A percentile compares a stretch with the other conserved stretches of the same genome.
Conservation (phyloP, 2,797 vertebrate species). For the Falco rusticolus region DNA sequence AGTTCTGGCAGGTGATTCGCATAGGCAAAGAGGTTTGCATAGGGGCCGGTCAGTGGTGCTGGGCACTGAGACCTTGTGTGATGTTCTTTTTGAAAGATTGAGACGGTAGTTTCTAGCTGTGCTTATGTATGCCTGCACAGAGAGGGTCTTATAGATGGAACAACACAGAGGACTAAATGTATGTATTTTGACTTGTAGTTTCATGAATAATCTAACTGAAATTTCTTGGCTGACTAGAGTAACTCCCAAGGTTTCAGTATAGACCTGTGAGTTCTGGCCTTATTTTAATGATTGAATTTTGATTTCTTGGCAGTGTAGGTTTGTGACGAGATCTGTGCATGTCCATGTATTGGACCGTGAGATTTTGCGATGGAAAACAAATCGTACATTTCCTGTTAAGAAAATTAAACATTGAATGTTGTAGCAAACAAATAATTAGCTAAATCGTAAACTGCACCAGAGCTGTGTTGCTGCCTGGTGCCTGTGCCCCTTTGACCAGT, state of each 20-base stretch:
- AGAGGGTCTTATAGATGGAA: background rate
- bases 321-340: background rate
- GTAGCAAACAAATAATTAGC: background rate
- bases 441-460: background rate
- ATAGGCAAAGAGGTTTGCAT: background rate
- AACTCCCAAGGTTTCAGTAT: background rate
- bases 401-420: background rate
- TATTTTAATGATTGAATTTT: background rate
- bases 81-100: slow-evolving; percentile 18
- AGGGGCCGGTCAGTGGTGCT: background rate
- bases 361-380: background rate
- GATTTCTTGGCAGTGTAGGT: background rate
- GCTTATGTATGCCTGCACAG: background rate
- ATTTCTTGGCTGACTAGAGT: background rate
- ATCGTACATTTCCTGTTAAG: background rate
- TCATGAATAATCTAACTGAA: background rate
- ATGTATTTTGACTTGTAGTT: background rate
- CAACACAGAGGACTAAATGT: background rate
- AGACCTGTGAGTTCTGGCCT: background rate
- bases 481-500: background rate
- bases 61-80: background rate
- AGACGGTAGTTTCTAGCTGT: background rate
- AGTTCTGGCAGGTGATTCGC: background rate
- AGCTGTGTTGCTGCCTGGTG: background rate
- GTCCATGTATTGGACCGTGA: background rate